Evolutionary conservation across 2,113 vertebrate species (phyloP).

Genomic region (Andinoacara biseriatus): DNA sequence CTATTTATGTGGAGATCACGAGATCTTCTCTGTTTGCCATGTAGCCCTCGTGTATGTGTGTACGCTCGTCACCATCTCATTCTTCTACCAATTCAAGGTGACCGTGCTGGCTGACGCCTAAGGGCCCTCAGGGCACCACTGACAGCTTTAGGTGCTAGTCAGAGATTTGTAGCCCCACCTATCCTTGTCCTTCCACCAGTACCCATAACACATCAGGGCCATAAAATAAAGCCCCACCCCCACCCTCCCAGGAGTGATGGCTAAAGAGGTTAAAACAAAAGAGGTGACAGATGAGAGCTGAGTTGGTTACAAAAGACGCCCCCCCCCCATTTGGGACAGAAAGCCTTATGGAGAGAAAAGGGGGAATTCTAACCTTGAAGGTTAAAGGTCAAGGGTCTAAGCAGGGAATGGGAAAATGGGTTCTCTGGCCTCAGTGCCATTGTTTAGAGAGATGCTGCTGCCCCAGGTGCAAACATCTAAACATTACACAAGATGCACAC

Average conservation of each 20-base stretch:
- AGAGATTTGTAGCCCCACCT: conserved; percentile 81
- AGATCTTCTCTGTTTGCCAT: conserved; percentile 56
- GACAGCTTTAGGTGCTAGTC: conserved; percentile 83
- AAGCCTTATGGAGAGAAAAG: conserved; percentile 52
- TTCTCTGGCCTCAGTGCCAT: conserved; percentile 69
- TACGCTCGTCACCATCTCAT: conserved; percentile 47
- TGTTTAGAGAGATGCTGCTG: conserved; percentile 50
- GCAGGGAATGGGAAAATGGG: conserved; percentile 77
- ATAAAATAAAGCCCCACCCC: conserved; percentile 67
- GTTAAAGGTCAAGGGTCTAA: conserved; percentile 76
- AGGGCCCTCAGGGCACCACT: conserved; percentile 69
- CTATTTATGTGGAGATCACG: conserved; percentile 32
- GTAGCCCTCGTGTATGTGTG: conserved; percentile 14
- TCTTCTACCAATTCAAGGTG: conserved; percentile 80
- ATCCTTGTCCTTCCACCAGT: conserved; percentile 46
- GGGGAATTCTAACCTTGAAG: conserved; percentile 68
- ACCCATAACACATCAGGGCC: conserved; percentile 76
- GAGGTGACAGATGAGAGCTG: conserved; percentile 64
- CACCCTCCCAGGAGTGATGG: conserved; percentile 71
- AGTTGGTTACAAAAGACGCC: conserved; percentile 46
- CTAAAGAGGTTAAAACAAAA: conserved; percentile 84
- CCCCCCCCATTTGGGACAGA: conserved; percentile 49
- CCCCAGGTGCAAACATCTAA: not conserved
- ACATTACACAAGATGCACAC: not conserved
- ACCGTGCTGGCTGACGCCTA: conserved; percentile 77